Evolutionary conservation across 2,797 vertebrate genomes (phyloP).

Genomic region (Cuniculus paca): DNA sequence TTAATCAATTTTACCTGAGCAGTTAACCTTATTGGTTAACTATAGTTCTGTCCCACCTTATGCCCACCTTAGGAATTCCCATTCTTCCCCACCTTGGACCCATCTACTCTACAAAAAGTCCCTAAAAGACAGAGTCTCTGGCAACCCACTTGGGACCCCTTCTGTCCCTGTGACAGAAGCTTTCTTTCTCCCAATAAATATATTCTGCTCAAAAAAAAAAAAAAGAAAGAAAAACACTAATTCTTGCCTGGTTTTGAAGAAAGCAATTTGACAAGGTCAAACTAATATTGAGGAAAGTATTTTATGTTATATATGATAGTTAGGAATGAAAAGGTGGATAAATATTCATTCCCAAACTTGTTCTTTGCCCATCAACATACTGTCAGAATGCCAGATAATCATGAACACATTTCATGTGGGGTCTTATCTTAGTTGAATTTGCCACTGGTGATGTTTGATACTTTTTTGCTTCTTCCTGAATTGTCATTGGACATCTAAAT

Average conservation of each 20-base stretch:
- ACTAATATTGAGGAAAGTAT: neutral
- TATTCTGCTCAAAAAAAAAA: too few species aligned
- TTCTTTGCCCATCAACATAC: neutral
- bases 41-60: too few species aligned
- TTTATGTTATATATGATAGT: neutral
- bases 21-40: too few species aligned
- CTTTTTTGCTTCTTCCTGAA: neutral
- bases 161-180: too few species aligned
- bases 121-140: too few species aligned
- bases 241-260: neutral
- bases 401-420: neutral
- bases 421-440: neutral
- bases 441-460: neutral
- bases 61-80: too few species aligned
- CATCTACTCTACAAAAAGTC: too few species aligned
- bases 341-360: neutral
- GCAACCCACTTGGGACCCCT: too few species aligned
- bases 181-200: too few species aligned
- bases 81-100: too few species aligned
- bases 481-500: neutral
- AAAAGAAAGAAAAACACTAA: neutral
- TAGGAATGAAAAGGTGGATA: neutral
- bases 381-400: neutral
- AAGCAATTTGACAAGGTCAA: neutral
- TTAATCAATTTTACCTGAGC: too few species aligned